A percentile compares a stretch with the other conserved stretches of the same genome.
These are phyloP conservation scores for Beris chalybata DNA, from an alignment of 2,888 invertebrate genomes.

Conservation along the genomic window DNA sequence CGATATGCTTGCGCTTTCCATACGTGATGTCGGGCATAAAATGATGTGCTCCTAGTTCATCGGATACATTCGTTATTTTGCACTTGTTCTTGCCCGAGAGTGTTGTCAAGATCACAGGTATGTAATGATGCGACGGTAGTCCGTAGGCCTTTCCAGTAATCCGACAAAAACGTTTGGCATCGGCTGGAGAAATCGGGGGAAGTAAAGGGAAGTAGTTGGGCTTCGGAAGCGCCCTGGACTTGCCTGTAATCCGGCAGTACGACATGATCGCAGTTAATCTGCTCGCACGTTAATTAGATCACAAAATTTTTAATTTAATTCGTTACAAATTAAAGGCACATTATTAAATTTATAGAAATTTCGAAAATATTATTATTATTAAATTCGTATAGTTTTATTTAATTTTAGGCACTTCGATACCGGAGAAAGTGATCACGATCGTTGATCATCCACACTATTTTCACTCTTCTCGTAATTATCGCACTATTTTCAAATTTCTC, in stretches of 20 bases:
- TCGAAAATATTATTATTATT: too few species aligned
- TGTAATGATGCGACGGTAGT: slow-evolving; percentile 74
- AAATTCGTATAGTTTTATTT: too few species aligned
- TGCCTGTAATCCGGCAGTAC: slow-evolving; percentile 80
- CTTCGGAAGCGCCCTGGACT: slow-evolving; percentile 76
- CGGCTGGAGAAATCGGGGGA: slow-evolving; percentile 80
- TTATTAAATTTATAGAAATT: too few species aligned
- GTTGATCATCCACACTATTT: slow-evolving; percentile 8
- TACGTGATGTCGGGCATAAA: slow-evolving; percentile 64
- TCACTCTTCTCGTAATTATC: slow-evolving; percentile 10
- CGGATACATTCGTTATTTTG: slow-evolving; percentile 66
- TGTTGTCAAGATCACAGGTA: slow-evolving; percentile 69
- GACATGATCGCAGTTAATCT: slow-evolving; percentile 58
- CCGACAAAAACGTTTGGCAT: slow-evolving; percentile 76
- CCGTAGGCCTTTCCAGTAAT: slow-evolving; percentile 79
- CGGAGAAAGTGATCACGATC: slow-evolving; percentile 19
- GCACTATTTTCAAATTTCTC: slow-evolving; percentile 14
- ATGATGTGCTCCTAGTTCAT: slow-evolving; percentile 65
- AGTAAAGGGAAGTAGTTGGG: slow-evolving; percentile 81
- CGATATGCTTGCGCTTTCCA: slow-evolving; percentile 68
- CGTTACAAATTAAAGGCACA: too few species aligned
- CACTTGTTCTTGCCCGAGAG: slow-evolving; percentile 61
- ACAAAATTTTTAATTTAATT: too few species aligned
- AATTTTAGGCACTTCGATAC: slow-evolving; percentile 9
- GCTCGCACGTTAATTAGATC: too few species aligned